These are phyloP conservation scores for Sterna hirundo DNA, from an alignment of 2,113 vertebrate genomes.

Conservation along the genomic window DNA sequence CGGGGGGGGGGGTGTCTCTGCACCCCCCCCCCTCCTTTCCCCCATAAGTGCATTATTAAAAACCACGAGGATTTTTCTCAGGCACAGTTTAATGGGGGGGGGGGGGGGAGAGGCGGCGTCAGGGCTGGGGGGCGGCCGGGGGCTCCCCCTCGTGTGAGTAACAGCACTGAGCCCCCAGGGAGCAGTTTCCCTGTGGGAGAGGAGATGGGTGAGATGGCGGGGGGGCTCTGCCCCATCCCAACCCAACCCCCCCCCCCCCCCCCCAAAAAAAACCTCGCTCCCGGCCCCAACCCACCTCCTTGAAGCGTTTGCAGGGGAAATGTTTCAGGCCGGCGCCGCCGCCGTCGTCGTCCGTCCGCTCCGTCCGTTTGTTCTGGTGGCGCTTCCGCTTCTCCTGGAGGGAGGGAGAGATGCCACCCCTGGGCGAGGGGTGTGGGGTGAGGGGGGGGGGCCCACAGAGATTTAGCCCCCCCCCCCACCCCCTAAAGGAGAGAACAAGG, in stretches of 20 bases:
- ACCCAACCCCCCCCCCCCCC: neutral
- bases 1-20: too few relatives aligned
- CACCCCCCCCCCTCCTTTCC: too few relatives aligned
- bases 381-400: conserved; percentile 80
- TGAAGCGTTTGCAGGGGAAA: conserved; percentile 86
- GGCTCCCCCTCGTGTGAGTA: conserved; percentile 55
- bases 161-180: conserved; percentile 77
- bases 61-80: neutral
- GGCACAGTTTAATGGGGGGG: neutral
- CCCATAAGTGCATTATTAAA: neutral
- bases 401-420: conserved; percentile 68
- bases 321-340: conserved; percentile 68
- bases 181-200: conserved; percentile 78
- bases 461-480: too few relatives aligned
- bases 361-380: conserved; percentile 86
- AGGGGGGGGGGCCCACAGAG: too few relatives aligned
- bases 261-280: too few relatives aligned
- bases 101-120: neutral
- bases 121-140: neutral
- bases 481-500: too few relatives aligned
- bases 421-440: neutral
- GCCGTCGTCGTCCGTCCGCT: conserved; percentile 43
- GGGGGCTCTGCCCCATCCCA: too few relatives aligned
- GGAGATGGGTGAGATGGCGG: neutral
- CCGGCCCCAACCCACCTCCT: conserved; percentile 68